Evolutionary conservation across 1,140 invertebrate species (phyloP), one percentile per base, ranked within the genome.

Genomic region (Harpegnathos saltator): DNA sequence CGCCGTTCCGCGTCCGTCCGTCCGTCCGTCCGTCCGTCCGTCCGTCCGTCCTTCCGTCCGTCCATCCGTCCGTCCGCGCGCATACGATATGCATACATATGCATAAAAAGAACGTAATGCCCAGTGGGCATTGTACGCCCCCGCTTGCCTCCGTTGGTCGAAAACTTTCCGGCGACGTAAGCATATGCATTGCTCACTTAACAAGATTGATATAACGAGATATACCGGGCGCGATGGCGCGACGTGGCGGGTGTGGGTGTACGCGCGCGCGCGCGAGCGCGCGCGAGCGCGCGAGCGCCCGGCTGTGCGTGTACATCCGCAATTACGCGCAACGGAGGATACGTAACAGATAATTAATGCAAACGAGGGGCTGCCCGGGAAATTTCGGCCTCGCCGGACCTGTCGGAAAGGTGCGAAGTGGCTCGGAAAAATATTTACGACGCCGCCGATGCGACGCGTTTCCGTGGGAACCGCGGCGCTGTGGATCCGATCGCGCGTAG

Each of bases 121-220:
- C 89, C 88, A 89, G 78, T 84, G 90, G 89, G 88, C 85, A 92
- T 91, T 92, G 83, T 91, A 91, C 92, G 91, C 92, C 91, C 92
- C 90, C 92, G 91, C 91, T 58, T 56, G n/a, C 14, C 29, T n/a
- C 19, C 44, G 29, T 74, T 75, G 56, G 74, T 71, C 85, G 38
- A 85, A 87, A 86, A 90, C 85, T 91, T 91, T 90, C 89, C 87
- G 73, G 72, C 86, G 66, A 66, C 75, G 29, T 86, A 86, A 87
- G 89, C 91, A 92, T 92, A 89, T 91, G 90, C 91, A 92, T 91
- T 93, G 93, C 92, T 93, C 93, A 94, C 91, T 94, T 93, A 86
- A 89, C 87, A 90, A 91, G 91, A 92, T 92, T 90, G 91, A 92
- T 89, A 85, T 83, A 75, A 83, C 50, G 71, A 80, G 88, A 86